These are phyloP conservation scores for Taurulus bubalis DNA, from an alignment of 2,113 vertebrate species.

Conservation along the genomic window DNA sequence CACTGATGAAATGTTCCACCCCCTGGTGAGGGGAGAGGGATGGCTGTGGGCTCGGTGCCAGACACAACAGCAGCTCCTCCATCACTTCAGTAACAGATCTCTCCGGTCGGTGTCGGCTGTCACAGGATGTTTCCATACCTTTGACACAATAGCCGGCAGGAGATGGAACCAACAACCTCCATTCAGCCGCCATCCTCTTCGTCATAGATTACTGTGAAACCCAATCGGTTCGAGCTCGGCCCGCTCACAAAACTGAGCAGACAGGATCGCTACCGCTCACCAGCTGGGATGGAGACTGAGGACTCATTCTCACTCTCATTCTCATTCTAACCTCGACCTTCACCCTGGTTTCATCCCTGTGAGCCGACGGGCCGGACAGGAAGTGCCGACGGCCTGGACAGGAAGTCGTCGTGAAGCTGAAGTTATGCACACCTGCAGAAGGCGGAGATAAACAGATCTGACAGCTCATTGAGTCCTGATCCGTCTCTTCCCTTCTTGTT, in stretches of 20 bases:
- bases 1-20: conserved; percentile 67
- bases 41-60: conserved; percentile 18
- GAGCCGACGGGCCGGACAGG: too few species aligned
- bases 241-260: conserved; percentile 48
- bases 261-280: conserved; percentile 54
- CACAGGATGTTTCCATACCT: conserved; percentile 74
- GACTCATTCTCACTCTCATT: too few species aligned
- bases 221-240: conserved; percentile 47
- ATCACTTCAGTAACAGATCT: not conserved
- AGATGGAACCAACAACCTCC: conserved; percentile 66
- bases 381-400: too few species aligned
- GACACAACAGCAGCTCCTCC: too few species aligned
- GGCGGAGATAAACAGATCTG: too few species aligned
- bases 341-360: too few species aligned
- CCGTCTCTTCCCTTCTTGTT: too few species aligned
- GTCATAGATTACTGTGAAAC: conserved; percentile 75
- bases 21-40: conserved; percentile 42
- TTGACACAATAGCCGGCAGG: conserved; percentile 59
- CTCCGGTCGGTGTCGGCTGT: conserved; percentile 70
- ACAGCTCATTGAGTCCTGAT: too few species aligned
- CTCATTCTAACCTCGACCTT: too few species aligned
- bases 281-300: too few species aligned
- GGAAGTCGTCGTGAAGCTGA: too few species aligned
- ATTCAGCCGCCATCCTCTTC: conserved; percentile 66
- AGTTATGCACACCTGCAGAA: too few species aligned